These are phyloP conservation scores for Stichopus horrens DNA, from an alignment of 53 echinoderm and acorn worm genomes.

Conservation along the genomic window DNA sequence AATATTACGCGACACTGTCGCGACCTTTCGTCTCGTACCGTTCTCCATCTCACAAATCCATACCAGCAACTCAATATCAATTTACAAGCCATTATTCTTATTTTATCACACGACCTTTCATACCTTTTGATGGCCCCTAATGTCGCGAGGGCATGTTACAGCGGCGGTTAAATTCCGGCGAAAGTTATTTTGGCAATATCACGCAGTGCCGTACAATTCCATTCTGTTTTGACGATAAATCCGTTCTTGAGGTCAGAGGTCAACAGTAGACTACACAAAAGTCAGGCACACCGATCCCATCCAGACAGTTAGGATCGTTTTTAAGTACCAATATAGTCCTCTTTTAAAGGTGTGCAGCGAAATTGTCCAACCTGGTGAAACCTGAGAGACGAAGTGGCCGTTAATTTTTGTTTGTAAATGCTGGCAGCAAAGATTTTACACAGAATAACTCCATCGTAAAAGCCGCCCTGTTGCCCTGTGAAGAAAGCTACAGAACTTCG, in stretches of 20 bases:
- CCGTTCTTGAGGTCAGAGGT: constrained; percentile 29
- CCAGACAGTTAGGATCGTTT: constrained; percentile 22
- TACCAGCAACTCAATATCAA: constrained; percentile 32
- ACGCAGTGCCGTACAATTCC: constrained; percentile 38
- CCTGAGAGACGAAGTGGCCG: neutral
- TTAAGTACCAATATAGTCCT: neutral
- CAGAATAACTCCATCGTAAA: too few species aligned
- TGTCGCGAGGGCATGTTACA: constrained; percentile 34
- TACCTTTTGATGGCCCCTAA: constrained; percentile 23
- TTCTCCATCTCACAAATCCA: neutral
- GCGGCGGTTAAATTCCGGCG: constrained; percentile 43
- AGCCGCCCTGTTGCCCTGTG: neutral
- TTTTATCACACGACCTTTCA: constrained; percentile 5
- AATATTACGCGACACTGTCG: neutral
- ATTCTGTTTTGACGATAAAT: constrained; percentile 38
- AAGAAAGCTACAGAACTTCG: neutral
- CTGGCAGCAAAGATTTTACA: too few species aligned
- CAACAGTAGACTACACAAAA: constrained; percentile 35
- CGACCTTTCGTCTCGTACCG: constrained; percentile 7
- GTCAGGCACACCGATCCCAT: constrained; percentile 5
- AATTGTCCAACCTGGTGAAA: neutral
- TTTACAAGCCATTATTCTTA: constrained; percentile 21
- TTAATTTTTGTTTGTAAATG: too few species aligned
- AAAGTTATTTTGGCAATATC: constrained; percentile 32
- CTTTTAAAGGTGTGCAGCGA: neutral